Base-by-base conservation (phyloP, 2,888 invertebrate genomes). In the Oscheius sp. region DNA sequence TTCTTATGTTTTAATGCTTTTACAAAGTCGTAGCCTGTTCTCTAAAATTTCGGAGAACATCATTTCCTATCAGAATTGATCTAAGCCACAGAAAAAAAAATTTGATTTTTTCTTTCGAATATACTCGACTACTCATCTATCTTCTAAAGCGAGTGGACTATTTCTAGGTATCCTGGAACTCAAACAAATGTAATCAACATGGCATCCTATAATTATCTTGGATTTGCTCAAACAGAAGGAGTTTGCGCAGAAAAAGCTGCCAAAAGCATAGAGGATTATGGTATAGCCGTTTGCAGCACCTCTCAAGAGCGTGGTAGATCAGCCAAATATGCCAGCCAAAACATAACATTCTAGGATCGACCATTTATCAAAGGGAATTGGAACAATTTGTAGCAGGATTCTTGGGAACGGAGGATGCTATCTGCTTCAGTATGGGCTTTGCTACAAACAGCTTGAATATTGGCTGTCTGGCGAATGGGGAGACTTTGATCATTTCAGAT, bases 341-440 rank as follows among this genome's bases (percentile, higher is more conserved):
- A 29, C 27, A 65, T 34, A 15, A 3, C 6, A 25, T 39, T 42
- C 37, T 52, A 69, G 65, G 88, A 34, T 91, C 90, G 63, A 90
- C 91, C 74, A 89, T 90, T 72, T 89, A 94, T 80, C 96, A 95
- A 84, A 82, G 87, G 0, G 92, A 95, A 85, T 89, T 97, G 69
- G 97, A 98, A 89, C 87, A 89, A 65, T 87, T 93, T 73, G 92
- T 93, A 0, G 95, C 97, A 0, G 89, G 91, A 82, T 98, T 94
- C 90, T 89, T 97, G 37, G 94, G 94, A 3, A 92, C 92, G 0
- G 97, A 98, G 88, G 93, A 93, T 86, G 94, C 96, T 34, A 92
- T 96, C 65, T 93, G 94, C 39, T 94, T 96, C 88, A 96, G 96
- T 75, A 97, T 97, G 97, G 97, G 97, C 3, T 98, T 96, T 89